These are phyloP conservation scores for Melitaea athalia DNA, from an alignment of 2,888 invertebrate species.

Conservation along the genomic window DNA sequence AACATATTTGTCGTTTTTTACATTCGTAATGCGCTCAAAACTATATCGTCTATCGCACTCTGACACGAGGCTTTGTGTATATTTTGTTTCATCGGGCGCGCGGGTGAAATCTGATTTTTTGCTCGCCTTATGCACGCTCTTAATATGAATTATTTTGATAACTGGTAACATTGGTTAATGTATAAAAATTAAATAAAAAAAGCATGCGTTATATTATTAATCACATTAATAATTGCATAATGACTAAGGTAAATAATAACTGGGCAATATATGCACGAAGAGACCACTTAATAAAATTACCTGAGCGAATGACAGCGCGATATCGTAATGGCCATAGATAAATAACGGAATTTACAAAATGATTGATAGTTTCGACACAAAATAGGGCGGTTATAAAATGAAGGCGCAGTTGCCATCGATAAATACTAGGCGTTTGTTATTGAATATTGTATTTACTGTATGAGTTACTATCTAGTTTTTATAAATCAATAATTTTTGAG, in stretches of 20 bases:
- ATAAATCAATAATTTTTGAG: not conserved
- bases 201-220: constrained; percentile 10
- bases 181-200: constrained; percentile 10
- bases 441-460: not conserved
- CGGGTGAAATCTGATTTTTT: too few relatives aligned
- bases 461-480: not conserved
- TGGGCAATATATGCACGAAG: constrained; percentile 52
- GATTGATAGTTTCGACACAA: constrained; percentile 66
- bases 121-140: too few relatives aligned
- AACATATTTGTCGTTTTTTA: too few relatives aligned
- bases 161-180: constrained; percentile 1
- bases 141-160: too few relatives aligned
- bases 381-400: constrained; percentile 40
- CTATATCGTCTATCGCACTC: too few relatives aligned
- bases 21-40: too few relatives aligned
- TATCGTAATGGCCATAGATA: constrained; percentile 66
- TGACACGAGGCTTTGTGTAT: too few relatives aligned
- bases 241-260: constrained; percentile 39
- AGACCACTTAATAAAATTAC: constrained; percentile 73
- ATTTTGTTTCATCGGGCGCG: too few relatives aligned
- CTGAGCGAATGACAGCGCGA: constrained; percentile 68
- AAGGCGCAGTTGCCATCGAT: constrained; percentile 42
- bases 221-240: constrained; percentile 21
- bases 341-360: constrained; percentile 73
- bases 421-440: constrained; percentile 21